Evolutionary conservation across 2,888 invertebrate genomes (phyloP).

Genomic region (Cataglyphis cursor): DNA sequence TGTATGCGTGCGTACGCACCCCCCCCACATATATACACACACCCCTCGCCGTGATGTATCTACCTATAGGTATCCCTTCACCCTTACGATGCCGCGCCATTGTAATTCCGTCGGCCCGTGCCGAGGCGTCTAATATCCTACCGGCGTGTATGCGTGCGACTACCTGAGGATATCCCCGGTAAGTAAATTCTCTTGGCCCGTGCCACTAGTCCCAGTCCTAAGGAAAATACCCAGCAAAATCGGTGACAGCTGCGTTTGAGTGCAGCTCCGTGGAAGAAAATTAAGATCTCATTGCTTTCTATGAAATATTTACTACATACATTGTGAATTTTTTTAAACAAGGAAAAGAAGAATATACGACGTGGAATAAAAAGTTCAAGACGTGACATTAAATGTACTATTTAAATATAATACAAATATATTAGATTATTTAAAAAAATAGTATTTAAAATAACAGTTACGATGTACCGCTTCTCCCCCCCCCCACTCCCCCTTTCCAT

Average conservation of each 20-base stretch:
- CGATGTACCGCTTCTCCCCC: too few species aligned
- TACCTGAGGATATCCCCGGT: conserved; percentile 34
- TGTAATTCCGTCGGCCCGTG: conserved; percentile 54
- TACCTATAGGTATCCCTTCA: conserved; percentile 29
- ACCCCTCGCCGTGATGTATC: background rate
- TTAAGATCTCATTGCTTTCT: background rate
- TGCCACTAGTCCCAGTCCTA: conserved; percentile 7
- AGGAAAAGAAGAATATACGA: background rate
- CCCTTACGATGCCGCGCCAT: conserved; percentile 48
- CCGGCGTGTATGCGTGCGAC: conserved; percentile 25
- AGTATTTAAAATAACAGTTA: background rate
- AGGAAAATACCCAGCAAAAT: conserved; percentile 12
- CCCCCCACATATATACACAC: too few species aligned
- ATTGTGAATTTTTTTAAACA: background rate
- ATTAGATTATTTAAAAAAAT: background rate
- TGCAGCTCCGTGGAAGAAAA: background rate
- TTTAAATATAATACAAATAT: background rate
- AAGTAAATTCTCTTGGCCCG: conserved; percentile 55
- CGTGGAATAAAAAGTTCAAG: background rate
- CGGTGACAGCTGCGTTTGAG: conserved; percentile 15
- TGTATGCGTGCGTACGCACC: too few species aligned
- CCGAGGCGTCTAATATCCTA: conserved; percentile 39
- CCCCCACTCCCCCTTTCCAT: too few species aligned
- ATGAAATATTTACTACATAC: background rate
- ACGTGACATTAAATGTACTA: background rate